A percentile compares a stretch with the other conserved stretches of the same genome.
Evolutionary conservation across 2,888 invertebrate species (phyloP).

Genomic region (Agelastica alni): DNA sequence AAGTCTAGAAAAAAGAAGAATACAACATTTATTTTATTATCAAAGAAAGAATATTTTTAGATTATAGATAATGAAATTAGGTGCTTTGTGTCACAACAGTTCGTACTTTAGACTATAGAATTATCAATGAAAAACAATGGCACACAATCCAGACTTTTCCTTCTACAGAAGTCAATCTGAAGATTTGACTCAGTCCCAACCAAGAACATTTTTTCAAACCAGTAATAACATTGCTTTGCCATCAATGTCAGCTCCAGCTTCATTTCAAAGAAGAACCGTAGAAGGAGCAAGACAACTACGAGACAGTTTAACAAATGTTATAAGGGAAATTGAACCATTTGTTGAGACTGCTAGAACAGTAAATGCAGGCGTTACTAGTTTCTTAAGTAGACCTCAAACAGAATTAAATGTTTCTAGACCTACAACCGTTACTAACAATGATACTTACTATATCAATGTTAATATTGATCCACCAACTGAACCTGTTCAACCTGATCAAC

Average conservation of each 20-base stretch:
- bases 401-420: constrained; percentile 34
- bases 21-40: too few relatives aligned
- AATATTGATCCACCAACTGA: constrained; percentile 33
- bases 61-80: too few relatives aligned
- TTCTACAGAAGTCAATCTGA: constrained; percentile 43
- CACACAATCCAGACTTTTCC: constrained; percentile 23
- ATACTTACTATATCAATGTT: constrained; percentile 45
- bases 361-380: constrained; percentile 39
- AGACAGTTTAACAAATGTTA: constrained; percentile 52
- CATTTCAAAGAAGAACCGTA: constrained; percentile 46
- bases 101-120: neutral
- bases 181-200: constrained; percentile 36
- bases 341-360: constrained; percentile 64
- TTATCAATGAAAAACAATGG: constrained; percentile 16
- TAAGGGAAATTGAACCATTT: constrained; percentile 69
- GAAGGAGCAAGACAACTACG: constrained; percentile 52
- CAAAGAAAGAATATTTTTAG: too few relatives aligned
- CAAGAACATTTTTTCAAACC: constrained; percentile 34
- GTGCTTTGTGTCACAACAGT: too few relatives aligned
- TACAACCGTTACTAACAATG: constrained; percentile 18
- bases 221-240: constrained; percentile 36
- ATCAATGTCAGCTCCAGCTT: constrained; percentile 34
- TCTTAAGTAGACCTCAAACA: constrained; percentile 42
- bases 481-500: constrained; percentile 18
- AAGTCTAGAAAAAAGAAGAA: too few relatives aligned